Conservation (phyloP, 2,888 invertebrate genomes). For the Melipona bicolor region DNA sequence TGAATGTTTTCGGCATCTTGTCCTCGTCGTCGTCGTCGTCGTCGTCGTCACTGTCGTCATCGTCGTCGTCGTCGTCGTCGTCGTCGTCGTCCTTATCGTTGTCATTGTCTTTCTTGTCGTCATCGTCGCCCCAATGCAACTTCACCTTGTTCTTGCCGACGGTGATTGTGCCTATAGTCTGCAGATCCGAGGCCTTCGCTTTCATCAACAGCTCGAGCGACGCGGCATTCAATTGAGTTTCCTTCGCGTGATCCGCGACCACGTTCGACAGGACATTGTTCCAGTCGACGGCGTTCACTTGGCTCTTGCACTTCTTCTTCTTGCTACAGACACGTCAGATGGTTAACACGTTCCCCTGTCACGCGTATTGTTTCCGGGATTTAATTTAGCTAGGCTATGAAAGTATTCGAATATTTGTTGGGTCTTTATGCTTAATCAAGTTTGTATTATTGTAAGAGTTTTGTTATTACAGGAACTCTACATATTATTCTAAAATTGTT, state of each 20-base stretch:
- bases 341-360: background rate
- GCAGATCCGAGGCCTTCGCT: conserved; percentile 61
- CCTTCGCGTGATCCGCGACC: conserved; percentile 64
- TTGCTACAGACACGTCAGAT: conserved; percentile 67
- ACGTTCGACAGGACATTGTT: conserved; percentile 76
- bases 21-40: conserved; percentile 40
- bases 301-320: conserved; percentile 78
- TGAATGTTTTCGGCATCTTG: conserved; percentile 69
- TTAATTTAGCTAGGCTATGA: too few relatives aligned
- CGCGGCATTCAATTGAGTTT: conserved; percentile 62
- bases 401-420: too few relatives aligned
- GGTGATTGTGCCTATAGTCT: conserved; percentile 70
- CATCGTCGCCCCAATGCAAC: conserved; percentile 72
- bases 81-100: conserved; percentile 42
- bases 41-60: conserved; percentile 52
- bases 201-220: conserved; percentile 73
- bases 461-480: too few relatives aligned
- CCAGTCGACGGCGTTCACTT: conserved; percentile 78
- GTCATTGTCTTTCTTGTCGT: conserved; percentile 48
- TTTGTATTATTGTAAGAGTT: too few relatives aligned
- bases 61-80: conserved; percentile 58
- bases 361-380: too few relatives aligned
- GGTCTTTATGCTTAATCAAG: too few relatives aligned
- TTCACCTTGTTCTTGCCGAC: conserved; percentile 70
- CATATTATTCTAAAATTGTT: too few relatives aligned